Evolutionary conservation across 2,797 vertebrate genomes (phyloP).

Genomic region (Arnoldichthys spilopterus): DNA sequence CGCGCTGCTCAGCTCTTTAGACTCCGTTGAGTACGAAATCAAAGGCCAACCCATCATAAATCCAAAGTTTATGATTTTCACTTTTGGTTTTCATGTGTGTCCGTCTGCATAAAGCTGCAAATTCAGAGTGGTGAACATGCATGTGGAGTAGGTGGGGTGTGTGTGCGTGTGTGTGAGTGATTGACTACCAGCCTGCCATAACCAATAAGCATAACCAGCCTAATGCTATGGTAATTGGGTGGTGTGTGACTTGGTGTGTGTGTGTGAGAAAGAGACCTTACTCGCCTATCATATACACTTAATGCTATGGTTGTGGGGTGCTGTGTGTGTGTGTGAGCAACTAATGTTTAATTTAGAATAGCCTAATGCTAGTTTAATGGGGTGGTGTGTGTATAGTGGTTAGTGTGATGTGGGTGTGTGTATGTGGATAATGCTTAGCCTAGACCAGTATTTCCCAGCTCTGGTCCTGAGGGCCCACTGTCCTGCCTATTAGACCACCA

Average conservation of each 20-base stretch:
- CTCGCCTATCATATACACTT: too few species aligned
- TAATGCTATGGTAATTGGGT: background rate
- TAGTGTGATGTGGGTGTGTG: too few species aligned
- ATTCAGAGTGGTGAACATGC: slow-evolving; percentile 48
- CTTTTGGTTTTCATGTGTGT: slow-evolving; percentile 4
- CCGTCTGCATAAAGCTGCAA: slow-evolving; percentile 21
- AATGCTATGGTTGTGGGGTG: background rate
- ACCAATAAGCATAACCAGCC: background rate
- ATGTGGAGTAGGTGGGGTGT: slow-evolving; percentile 10
- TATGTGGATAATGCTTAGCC: too few species aligned
- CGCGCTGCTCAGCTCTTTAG: slow-evolving; percentile 11
- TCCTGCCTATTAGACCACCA: too few species aligned
- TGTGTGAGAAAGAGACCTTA: background rate
- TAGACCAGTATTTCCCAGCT: too few species aligned
- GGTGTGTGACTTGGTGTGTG: background rate
- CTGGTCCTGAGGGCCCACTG: too few species aligned
- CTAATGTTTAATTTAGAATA: background rate
- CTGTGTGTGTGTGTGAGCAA: background rate
- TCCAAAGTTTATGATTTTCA: slow-evolving; percentile 42
- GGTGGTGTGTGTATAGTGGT: too few species aligned
- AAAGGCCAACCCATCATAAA: slow-evolving; percentile 31
- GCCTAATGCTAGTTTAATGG: too few species aligned
- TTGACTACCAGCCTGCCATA: background rate
- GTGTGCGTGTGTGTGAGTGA: slow-evolving; percentile 44
- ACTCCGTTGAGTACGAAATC: background rate